These are phyloP conservation scores for Nixonia krombeini DNA, from an alignment of 1,140 invertebrate species.

Conservation along the genomic window DNA sequence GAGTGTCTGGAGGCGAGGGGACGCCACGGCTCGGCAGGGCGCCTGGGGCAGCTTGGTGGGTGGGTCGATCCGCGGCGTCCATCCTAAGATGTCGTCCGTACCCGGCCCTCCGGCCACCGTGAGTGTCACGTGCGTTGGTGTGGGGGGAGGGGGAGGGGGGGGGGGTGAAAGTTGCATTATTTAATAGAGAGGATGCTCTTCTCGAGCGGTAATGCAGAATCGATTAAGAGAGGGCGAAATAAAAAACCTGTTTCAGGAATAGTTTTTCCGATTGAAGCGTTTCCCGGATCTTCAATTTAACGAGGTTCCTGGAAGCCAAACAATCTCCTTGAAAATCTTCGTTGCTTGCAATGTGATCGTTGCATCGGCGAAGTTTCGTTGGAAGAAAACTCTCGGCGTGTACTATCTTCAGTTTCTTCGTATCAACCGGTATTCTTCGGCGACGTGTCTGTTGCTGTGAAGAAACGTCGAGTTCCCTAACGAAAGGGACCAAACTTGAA, in stretches of 20 bases:
- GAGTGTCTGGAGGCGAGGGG: too few relatives aligned
- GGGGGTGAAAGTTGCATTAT: too few relatives aligned
- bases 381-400: conserved; percentile 37
- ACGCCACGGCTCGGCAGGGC: too few relatives aligned
- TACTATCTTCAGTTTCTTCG: conserved; percentile 34
- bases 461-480: conserved; percentile 34
- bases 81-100: too few relatives aligned
- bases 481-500: conserved; percentile 31
- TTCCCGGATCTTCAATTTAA: conserved; percentile 49
- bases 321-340: conserved; percentile 54
- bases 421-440: conserved; percentile 32
- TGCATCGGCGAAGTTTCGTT: conserved; percentile 51
- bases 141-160: too few relatives aligned
- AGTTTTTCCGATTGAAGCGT: conserved; percentile 41
- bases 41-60: too few relatives aligned
- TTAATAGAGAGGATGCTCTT: too few relatives aligned
- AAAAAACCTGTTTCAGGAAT: conserved; percentile 19
- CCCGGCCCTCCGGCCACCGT: too few relatives aligned
- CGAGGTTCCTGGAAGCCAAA: conserved; percentile 55
- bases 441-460: conserved; percentile 30
- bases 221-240: background rate
- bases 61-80: too few relatives aligned
- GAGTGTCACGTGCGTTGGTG: too few relatives aligned
- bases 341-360: conserved; percentile 55
- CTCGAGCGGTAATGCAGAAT: too few relatives aligned